Evolutionary conservation across 2,797 vertebrate genomes (phyloP).

Genomic region (Megalops cyprinoides): DNA sequence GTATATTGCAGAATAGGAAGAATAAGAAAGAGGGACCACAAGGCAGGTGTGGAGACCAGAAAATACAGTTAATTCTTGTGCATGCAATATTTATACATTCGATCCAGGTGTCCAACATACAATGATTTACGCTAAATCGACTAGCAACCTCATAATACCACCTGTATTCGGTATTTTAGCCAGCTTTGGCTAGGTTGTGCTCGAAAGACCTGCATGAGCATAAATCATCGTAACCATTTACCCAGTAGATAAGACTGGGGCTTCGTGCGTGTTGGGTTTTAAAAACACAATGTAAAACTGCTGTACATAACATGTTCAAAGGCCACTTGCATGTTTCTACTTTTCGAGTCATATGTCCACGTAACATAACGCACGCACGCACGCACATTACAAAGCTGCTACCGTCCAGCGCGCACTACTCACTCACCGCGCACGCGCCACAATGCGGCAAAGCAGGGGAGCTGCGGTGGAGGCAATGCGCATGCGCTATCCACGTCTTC

Average conservation of each 20-base stretch:
- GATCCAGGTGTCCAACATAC: background rate
- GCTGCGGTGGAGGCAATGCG: slow-evolving; percentile 50
- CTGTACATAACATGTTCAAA: background rate
- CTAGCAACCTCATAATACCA: background rate
- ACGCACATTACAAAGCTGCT: background rate
- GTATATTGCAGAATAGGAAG: background rate
- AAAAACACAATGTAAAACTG: background rate
- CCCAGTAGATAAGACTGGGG: too few species aligned
- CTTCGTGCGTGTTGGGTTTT: slow-evolving; percentile 19
- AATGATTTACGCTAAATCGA: background rate
- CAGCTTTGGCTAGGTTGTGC: background rate
- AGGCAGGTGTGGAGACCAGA: background rate
- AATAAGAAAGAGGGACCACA: background rate
- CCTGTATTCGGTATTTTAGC: background rate
- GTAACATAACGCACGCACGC: slow-evolving; percentile 15
- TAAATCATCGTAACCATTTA: background rate
- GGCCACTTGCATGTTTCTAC: background rate
- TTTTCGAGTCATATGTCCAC: background rate
- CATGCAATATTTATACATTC: background rate
- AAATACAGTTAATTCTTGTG: background rate
- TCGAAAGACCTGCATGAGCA: background rate
- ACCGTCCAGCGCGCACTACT: background rate
- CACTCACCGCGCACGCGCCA: slow-evolving; percentile 63
- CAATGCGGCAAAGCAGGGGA: slow-evolving; percentile 67
- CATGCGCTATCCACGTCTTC: slow-evolving; percentile 54